phyloP scores from a whole-genome alignment of 2,797 vertebrate genomes.

The Sebastes aleutianus region DNA sequence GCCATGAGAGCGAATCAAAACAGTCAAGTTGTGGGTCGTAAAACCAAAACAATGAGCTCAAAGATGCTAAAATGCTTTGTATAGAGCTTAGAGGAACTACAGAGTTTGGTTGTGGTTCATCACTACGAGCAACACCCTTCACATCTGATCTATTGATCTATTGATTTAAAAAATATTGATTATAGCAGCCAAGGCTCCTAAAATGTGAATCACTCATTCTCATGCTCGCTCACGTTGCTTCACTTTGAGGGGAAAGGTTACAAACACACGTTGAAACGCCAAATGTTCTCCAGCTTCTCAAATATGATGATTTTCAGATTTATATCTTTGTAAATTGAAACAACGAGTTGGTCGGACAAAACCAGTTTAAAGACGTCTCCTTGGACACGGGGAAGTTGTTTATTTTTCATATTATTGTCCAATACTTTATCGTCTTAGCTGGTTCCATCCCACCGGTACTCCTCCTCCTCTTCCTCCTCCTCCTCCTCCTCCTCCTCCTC shows the following conservation, averaged over 20 bases:
- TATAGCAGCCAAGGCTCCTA: not conserved
- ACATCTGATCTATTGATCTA: not conserved
- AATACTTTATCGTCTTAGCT: not conserved
- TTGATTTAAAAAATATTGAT: not conserved
- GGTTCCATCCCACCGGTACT: not conserved
- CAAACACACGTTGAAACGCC: not conserved
- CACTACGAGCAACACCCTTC: too few species aligned
- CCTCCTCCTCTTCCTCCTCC: not conserved
- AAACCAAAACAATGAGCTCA: not conserved
- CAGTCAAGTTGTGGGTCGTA: not conserved
- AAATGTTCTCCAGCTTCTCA: not conserved
- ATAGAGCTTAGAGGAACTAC: not conserved
- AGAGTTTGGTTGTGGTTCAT: not conserved
- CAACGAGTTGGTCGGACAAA: not conserved
- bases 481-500: not conserved
- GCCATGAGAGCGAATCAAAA: too few species aligned
- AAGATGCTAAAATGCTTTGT: fast-evolving
- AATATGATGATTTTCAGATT: not conserved
- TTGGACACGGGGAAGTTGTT: not conserved
- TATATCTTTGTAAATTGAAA: not conserved
- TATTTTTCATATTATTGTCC: not conserved
- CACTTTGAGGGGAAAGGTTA: not conserved
- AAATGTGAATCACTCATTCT: not conserved
- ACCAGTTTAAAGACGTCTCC: not conserved
- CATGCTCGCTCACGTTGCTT: not conserved